Evolutionary conservation across 2,113 vertebrate genomes (phyloP), one percentile per base, ranked within the genome.

Genomic region (Scomber colias): DNA sequence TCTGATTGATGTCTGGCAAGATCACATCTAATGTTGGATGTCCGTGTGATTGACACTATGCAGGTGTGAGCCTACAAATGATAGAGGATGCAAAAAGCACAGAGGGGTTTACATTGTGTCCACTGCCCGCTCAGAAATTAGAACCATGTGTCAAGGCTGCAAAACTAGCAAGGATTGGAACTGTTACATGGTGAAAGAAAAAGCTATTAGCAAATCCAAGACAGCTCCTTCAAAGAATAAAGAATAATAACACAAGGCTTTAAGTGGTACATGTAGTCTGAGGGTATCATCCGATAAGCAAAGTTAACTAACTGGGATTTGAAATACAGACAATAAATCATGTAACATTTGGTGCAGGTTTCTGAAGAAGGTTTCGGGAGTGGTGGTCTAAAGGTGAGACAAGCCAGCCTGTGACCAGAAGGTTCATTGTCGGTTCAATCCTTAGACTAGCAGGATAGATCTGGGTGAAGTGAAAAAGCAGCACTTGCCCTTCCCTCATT

Each of bases 1-100:
- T 77, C 65, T 92, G 92, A 94, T 87, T 88, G 93, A 93, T 89
- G 87, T 85, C 81, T 88, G 78, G 84, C 46, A 75, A 89, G 90
- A 95, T 94, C 71, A 87, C 80, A 94, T 92, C 86, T 79, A 88
- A 93, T 82, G 75, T 61, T 55, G 70, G 11, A 67, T 55, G 81
- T 89, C 88, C 69, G 54, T 24, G 49, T 92, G 92, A 94, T 91
- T 93, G 94, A 89, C 91, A 91, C 56, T 62, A 59, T 77, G 89
- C 86, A 88, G 75, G 81, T 90, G 57, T 50, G 68, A 31, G 48
- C 45, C 55, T 40, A 46, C 75, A 85, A 84, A 82, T 81, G 16
- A 73, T 16, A 53, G 72, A 74, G 69, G 68, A 75, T 78, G 79
- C 74, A 84, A 69, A 81, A 80, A 55, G 73, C 71, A 56, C 62